Evolutionary conservation across 2,113 vertebrate genomes (phyloP).

Genomic region (Charina bottae): DNA sequence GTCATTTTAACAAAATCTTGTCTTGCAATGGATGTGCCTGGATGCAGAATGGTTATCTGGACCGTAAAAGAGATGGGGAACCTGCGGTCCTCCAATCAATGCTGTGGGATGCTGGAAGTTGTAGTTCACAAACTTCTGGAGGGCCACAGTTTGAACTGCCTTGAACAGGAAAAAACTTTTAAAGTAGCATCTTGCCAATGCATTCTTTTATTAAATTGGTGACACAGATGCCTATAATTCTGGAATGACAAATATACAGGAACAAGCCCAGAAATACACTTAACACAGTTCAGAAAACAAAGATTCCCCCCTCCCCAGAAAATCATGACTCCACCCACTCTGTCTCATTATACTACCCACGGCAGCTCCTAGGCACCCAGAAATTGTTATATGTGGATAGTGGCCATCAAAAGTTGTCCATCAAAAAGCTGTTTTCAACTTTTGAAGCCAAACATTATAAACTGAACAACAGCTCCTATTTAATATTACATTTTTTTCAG

Average conservation of each 20-base stretch:
- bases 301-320: neutral
- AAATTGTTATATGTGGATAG: neutral
- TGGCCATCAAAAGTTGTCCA: neutral
- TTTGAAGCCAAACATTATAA: neutral
- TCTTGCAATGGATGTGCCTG: neutral
- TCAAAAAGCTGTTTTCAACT: neutral
- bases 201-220: neutral
- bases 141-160: neutral
- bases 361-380: neutral
- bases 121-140: neutral
- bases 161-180: neutral
- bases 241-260: neutral
- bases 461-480: neutral
- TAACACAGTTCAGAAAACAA: neutral
- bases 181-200: neutral
- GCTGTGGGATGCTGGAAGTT: neutral
- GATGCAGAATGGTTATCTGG: neutral
- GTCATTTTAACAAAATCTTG: neutral
- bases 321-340: neutral
- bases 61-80: neutral
- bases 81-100: neutral
- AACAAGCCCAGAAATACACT: neutral
- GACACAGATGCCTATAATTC: neutral
- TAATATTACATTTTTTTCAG: neutral
- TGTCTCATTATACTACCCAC: neutral